phyloP scores from a whole-genome alignment of 2,797 vertebrate genomes.

The Pyrrhura leucotis region DNA sequence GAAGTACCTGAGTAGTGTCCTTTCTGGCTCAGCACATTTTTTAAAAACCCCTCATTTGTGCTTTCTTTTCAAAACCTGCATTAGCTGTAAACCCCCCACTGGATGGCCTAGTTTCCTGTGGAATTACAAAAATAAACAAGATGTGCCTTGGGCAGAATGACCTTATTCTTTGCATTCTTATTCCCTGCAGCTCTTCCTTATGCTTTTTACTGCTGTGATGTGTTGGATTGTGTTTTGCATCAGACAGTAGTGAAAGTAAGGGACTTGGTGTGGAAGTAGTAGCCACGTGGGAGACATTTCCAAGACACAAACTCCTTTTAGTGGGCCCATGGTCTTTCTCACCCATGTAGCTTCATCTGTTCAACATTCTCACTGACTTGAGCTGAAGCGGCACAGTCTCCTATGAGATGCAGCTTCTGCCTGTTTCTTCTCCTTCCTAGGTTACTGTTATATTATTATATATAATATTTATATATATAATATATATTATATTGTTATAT shows the following conservation, averaged over 20 bases:
- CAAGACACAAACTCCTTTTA: neutral
- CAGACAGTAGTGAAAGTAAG: neutral
- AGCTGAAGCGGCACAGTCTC: neutral
- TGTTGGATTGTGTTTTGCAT: neutral
- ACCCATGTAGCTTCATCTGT: neutral
- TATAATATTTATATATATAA: no score
- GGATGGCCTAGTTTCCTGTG: conserved; percentile 52
- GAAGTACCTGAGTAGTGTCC: conserved; percentile 37
- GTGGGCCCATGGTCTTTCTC: neutral
- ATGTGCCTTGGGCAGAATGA: conserved; percentile 40
- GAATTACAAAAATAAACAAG: neutral
- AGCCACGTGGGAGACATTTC: neutral
- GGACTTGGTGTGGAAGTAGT: neutral
- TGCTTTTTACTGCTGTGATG: conserved; percentile 3
- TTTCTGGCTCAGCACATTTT: conserved; percentile 68
- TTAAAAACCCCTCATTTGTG: neutral
- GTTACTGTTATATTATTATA: neutral
- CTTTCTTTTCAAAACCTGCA: conserved; percentile 42
- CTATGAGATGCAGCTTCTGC: neutral
- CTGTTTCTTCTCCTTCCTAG: neutral
- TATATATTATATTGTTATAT: no score
- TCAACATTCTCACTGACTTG: neutral
- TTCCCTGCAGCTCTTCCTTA: conserved; percentile 22
- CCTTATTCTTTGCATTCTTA: conserved; percentile 44
- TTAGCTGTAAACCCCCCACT: conserved; percentile 47